A percentile compares a stretch with the other conserved stretches of the same genome.
phyloP scores from a whole-genome alignment of 2,888 invertebrate genomes.

The Eristalis intricaria region DNA sequence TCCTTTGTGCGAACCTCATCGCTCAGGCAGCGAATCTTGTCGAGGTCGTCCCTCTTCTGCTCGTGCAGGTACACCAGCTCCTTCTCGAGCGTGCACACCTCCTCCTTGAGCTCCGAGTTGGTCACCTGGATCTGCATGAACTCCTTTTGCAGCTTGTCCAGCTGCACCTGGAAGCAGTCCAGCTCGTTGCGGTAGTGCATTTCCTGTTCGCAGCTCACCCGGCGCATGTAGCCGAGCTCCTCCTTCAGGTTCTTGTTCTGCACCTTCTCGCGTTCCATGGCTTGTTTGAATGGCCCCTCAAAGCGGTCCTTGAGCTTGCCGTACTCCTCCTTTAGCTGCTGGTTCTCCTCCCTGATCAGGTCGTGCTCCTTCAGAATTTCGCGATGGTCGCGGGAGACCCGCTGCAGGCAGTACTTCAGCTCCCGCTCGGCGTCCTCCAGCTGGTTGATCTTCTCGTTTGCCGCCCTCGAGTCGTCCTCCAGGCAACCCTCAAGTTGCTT shows the following conservation, averaged over 20 bases:
- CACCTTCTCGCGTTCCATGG: slow-evolving; percentile 78
- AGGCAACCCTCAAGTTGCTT: slow-evolving; percentile 83
- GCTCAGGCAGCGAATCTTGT: slow-evolving; percentile 83
- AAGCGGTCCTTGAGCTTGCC: slow-evolving; percentile 82
- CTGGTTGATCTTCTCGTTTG: slow-evolving; percentile 83
- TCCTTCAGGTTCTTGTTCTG: slow-evolving; percentile 80
- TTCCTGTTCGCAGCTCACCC: slow-evolving; percentile 82
- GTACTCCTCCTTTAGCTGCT: slow-evolving; percentile 82
- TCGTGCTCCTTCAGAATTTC: slow-evolving; percentile 82
- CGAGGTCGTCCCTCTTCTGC: slow-evolving; percentile 83
- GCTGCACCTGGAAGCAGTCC: slow-evolving; percentile 82
- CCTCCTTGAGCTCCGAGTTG: slow-evolving; percentile 86
- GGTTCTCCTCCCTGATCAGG: slow-evolving; percentile 81
- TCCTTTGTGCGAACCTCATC: slow-evolving; percentile 83
- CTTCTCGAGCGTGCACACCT: slow-evolving; percentile 85
- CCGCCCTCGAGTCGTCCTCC: slow-evolving; percentile 82
- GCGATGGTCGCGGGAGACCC: slow-evolving; percentile 83
- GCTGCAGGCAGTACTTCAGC: slow-evolving; percentile 83
- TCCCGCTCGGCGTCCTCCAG: slow-evolving; percentile 84
- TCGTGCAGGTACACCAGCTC: slow-evolving; percentile 84
- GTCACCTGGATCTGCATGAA: slow-evolving; percentile 86
- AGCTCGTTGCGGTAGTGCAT: slow-evolving; percentile 82
- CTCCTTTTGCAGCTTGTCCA: slow-evolving; percentile 83
- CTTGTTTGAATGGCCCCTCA: slow-evolving; percentile 78
- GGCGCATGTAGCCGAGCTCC: slow-evolving; percentile 82